A percentile compares a stretch with the other conserved stretches of the same genome.
These are phyloP conservation scores for Octodon degus DNA, from an alignment of 2,113 vertebrate genomes.

Conservation along the genomic window DNA sequence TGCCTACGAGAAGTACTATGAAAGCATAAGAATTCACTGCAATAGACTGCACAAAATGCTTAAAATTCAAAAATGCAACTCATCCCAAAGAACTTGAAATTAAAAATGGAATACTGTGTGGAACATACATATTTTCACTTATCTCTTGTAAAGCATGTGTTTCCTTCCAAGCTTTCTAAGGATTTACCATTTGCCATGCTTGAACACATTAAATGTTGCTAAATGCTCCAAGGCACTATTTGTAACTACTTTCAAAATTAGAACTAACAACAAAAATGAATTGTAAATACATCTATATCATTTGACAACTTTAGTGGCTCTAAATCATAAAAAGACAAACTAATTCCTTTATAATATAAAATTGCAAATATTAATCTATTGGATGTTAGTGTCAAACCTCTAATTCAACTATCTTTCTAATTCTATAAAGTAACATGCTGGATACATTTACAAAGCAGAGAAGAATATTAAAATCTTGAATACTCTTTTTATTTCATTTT, in stretches of 20 bases:
- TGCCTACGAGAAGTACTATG: constrained; percentile 45
- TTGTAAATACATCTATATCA: constrained; percentile 60
- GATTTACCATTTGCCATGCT: constrained; percentile 48
- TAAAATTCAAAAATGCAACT: constrained; percentile 60
- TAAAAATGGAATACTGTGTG: constrained; percentile 63
- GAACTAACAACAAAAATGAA: constrained; percentile 50
- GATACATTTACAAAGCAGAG: neutral
- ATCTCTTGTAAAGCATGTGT: constrained; percentile 42
- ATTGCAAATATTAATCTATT: neutral
- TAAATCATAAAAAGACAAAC: neutral
- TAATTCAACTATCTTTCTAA: constrained; percentile 51
- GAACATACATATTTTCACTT: neutral
- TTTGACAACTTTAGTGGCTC: constrained; percentile 13
- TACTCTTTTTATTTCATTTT: neutral
- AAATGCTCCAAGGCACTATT: constrained; percentile 56
- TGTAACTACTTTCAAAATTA: constrained; percentile 65
- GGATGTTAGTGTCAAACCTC: constrained; percentile 1
- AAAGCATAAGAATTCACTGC: constrained; percentile 15
- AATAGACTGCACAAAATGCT: constrained; percentile 53
- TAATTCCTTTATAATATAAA: neutral
- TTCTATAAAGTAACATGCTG: neutral
- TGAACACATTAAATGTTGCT: constrained; percentile 63
- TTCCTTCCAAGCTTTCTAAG: constrained; percentile 32
- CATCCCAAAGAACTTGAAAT: constrained; percentile 46
- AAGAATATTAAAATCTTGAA: neutral